Conservation (phyloP, 1,140 invertebrate genomes). For the Hycleus cichorii region DNA sequence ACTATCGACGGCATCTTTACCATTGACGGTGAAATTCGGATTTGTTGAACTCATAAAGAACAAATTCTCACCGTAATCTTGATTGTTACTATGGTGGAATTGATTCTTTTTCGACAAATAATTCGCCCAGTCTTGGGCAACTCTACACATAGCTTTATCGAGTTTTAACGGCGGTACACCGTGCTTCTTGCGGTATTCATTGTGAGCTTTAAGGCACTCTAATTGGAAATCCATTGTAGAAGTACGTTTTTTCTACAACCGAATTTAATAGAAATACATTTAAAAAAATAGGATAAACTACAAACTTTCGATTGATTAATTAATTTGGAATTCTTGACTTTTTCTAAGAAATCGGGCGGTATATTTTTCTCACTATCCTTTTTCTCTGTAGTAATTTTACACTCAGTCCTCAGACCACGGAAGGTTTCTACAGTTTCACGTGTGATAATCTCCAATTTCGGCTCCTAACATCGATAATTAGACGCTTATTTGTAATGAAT, state of each 20-base stretch:
- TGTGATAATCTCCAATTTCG: constrained; percentile 48
- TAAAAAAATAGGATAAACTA: neutral
- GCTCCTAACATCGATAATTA: constrained; percentile 25
- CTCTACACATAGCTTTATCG: constrained; percentile 51
- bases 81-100: constrained; percentile 49
- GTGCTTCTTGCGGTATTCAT: constrained; percentile 55
- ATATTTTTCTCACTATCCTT: constrained; percentile 40
- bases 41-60: constrained; percentile 45
- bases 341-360: constrained; percentile 30
- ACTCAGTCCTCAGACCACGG: constrained; percentile 48
- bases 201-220: constrained; percentile 55
- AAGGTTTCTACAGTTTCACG: constrained; percentile 55
- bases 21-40: constrained; percentile 52
- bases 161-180: constrained; percentile 51
- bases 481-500: neutral
- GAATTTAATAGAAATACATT: neutral
- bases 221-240: constrained; percentile 30
- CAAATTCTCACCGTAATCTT: constrained; percentile 54
- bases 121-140: constrained; percentile 58
- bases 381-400: constrained; percentile 52
- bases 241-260: constrained; percentile 20
- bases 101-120: constrained; percentile 46
- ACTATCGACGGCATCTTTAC: constrained; percentile 63
- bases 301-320: constrained; percentile 13
- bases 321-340: constrained; percentile 39